Percentiles rank a stretch among this genome's conserved stretches.
phyloP scores from a whole-genome alignment of 2,113 vertebrate genomes.

The Rafetus swinhoei region DNA sequence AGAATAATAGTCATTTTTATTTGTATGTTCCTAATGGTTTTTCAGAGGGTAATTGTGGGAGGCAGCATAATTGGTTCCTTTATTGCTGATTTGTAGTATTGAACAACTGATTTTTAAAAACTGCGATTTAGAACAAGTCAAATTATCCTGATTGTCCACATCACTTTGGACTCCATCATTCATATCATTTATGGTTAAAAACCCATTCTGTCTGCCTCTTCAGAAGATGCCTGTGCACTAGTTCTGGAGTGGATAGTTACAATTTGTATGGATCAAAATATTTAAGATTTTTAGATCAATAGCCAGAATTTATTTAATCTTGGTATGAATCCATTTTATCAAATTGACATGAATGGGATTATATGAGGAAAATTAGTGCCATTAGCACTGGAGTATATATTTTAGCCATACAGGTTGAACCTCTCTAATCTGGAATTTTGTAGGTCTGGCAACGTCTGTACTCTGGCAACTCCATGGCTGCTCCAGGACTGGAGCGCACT shows the following conservation, averaged over 20 bases:
- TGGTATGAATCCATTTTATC: not conserved
- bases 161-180: not conserved
- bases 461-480: too few species aligned
- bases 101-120: not conserved
- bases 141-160: not conserved
- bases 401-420: not conserved
- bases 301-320: not conserved
- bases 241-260: not conserved
- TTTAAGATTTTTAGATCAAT: not conserved
- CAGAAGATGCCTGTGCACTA: not conserved
- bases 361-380: not conserved
- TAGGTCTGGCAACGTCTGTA: too few species aligned
- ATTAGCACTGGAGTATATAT: not conserved
- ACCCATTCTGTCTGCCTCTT: not conserved
- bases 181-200: not conserved
- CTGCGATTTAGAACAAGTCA: not conserved
- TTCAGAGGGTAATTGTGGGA: not conserved
- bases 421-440: too few species aligned
- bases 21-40: not conserved
- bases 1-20: not conserved
- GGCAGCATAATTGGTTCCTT: not conserved
- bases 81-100: not conserved
- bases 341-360: not conserved
- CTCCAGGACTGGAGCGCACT: too few species aligned
- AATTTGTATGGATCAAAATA: not conserved